Conservation (phyloP, 2,888 invertebrate genomes). For the Subacronicta megacephala region DNA sequence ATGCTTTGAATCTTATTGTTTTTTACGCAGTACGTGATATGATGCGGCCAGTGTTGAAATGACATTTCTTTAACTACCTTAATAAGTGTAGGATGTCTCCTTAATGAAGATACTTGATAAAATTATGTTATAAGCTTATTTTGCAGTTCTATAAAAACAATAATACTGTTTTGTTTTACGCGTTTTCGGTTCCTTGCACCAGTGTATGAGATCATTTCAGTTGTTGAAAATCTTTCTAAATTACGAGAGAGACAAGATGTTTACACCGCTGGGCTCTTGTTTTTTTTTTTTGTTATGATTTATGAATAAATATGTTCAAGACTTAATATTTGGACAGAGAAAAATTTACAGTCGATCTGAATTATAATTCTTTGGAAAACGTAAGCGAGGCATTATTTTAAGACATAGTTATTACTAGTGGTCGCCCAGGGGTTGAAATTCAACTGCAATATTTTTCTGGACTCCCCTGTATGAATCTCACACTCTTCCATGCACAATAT, state of each 20-base stretch:
- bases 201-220: slow-evolving; percentile 33
- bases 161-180: slow-evolving; percentile 42
- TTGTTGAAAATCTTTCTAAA: slow-evolving; percentile 28
- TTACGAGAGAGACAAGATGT: slow-evolving; percentile 16
- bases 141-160: slow-evolving; percentile 41
- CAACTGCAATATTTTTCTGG: too few species aligned
- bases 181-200: slow-evolving; percentile 18
- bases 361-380: too few species aligned
- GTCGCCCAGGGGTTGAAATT: too few species aligned
- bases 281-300: background rate
- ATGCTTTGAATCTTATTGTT: slow-evolving; percentile 45
- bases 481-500: too few species aligned
- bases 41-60: slow-evolving; percentile 15
- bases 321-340: too few species aligned
- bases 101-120: slow-evolving; percentile 41
- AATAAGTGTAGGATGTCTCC: slow-evolving; percentile 12
- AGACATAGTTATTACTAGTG: too few species aligned
- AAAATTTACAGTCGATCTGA: too few species aligned
- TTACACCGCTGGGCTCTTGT: background rate
- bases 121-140: slow-evolving; percentile 28
- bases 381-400: too few species aligned
- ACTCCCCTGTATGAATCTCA: too few species aligned
- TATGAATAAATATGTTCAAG: too few species aligned
- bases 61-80: slow-evolving; percentile 5
- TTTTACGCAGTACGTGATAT: slow-evolving; percentile 54